Base-by-base conservation (phyloP, 2,797 vertebrate species). In the Myotis daubentonii region DNA sequence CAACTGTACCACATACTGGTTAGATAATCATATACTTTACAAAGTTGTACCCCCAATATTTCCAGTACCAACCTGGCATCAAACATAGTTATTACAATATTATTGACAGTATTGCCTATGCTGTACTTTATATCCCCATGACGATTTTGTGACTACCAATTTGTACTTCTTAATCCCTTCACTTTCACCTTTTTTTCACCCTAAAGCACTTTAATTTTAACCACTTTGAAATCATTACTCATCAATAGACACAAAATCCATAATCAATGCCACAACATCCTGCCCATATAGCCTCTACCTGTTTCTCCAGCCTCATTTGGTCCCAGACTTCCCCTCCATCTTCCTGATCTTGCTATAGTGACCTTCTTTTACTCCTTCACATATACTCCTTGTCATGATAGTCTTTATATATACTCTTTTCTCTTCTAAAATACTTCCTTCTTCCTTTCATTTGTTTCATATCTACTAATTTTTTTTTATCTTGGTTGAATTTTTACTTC, bases 391-490 rank as follows among this genome's bases (percentile, higher is more conserved):
- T 60, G 44, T 62, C 55, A 51, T 15, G 4, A 30, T 33, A 30
- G 30, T n/a, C 36, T 90, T 85, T 57, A 36, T 85, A 38, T 38
- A 79, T n/a, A 41, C 44, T 88, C 1, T 89, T 94, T 81, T 79
- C 17, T 83, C 66, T 82, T 79, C 62, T 87, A 36, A 92, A 89
- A 70, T n/a, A 38, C 9, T 28, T 93, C 3, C n/a, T 49, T 74
- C 66, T 6, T 1, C 23, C 19, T 25, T 79, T 91, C 15, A 53
- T 87, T 91, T 70, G 7, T 89, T 90, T 71, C 15, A 65, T 74
- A 93, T n/a, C 82, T 51, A 72, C 23, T 79, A 62, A 38, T 70
- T 65, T 84, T 93, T 38, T 94, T 87, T 79, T 30, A 30, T 44
- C 22, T 79, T 82, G 6, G 19, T 38, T 83, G 70, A 84, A 80